These are phyloP conservation scores for Chrosomus eos DNA, from an alignment of 2,797 vertebrate genomes.

Conservation along the genomic window DNA sequence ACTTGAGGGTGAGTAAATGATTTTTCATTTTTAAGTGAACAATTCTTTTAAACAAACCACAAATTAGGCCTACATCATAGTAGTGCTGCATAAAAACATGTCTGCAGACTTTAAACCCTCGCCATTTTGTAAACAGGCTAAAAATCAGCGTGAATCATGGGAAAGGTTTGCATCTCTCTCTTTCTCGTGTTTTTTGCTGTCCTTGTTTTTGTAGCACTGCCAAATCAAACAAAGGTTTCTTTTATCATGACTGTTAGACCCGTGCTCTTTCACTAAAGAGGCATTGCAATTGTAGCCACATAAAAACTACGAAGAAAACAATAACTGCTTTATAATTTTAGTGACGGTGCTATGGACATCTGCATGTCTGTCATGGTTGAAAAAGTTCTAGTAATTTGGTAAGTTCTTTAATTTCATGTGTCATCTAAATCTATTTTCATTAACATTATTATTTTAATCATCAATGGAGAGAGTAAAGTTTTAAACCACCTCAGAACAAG, in stretches of 20 bases:
- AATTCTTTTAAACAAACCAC: too few relatives aligned
- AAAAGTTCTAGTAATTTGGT: neutral
- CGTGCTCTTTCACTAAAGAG: neutral
- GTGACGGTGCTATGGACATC: neutral
- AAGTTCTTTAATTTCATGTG: neutral
- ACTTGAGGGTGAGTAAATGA: too few relatives aligned
- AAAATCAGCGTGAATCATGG: neutral
- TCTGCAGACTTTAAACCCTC: neutral
- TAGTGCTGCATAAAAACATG: neutral
- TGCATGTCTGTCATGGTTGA: neutral
- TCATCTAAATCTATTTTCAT: neutral
- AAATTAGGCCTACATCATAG: too few relatives aligned
- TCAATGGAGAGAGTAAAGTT: neutral
- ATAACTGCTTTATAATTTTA: neutral
- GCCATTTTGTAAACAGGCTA: neutral
- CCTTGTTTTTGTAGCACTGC: neutral
- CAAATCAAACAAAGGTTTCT: conserved; percentile 2
- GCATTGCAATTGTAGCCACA: neutral
- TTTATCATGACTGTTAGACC: neutral
- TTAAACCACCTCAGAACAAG: neutral
- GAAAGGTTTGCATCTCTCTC: too few relatives aligned
- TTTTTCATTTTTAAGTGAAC: too few relatives aligned
- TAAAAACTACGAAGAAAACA: neutral
- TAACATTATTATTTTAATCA: neutral
- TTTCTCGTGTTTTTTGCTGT: too few relatives aligned